phyloP scores from a whole-genome alignment of 2,888 invertebrate genomes.

The Stenichneumon culpator region DNA sequence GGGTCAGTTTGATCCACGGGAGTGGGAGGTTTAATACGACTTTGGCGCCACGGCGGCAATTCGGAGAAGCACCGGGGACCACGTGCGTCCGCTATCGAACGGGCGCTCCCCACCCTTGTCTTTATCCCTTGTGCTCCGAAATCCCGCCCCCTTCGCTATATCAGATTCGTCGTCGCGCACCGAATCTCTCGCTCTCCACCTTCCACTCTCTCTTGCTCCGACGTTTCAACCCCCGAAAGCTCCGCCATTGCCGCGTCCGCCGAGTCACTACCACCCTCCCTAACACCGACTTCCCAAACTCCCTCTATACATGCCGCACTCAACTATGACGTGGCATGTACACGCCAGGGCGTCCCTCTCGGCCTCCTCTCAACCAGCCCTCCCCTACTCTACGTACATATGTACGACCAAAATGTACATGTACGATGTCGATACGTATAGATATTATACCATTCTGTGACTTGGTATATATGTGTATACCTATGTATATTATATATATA shows the following conservation, averaged over 20 bases:
- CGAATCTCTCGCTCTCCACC: conserved; percentile 43
- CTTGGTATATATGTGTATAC: neutral
- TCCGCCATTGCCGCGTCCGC: conserved; percentile 50
- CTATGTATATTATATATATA: conserved; percentile 24
- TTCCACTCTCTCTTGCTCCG: conserved; percentile 31
- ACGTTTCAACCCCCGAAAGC: conserved; percentile 42
- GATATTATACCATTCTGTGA: neutral
- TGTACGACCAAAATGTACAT: conserved; percentile 17
- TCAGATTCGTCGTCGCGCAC: conserved; percentile 52
- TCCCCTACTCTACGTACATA: conserved; percentile 34
- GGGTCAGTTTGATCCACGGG: conserved; percentile 53
- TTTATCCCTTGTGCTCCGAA: conserved; percentile 39
- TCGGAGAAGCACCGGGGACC: conserved; percentile 79
- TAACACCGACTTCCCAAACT: conserved; percentile 29
- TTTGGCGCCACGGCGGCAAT: conserved; percentile 84
- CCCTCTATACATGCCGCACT: conserved; percentile 72
- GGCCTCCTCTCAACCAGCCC: conserved; percentile 2
- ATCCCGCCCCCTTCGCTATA: conserved; percentile 51
- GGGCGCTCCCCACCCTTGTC: conserved; percentile 73
- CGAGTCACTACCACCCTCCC: conserved; percentile 49
- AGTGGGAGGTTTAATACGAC: conserved; percentile 78
- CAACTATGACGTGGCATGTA: conserved; percentile 77
- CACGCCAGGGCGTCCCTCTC: conserved; percentile 42
- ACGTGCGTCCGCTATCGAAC: conserved; percentile 85
- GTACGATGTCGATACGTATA: conserved; percentile 12